Evolutionary conservation across 2,797 vertebrate genomes (phyloP), one percentile per base, ranked within the genome.

Genomic region (Pseudocheirus occidentalis): DNA sequence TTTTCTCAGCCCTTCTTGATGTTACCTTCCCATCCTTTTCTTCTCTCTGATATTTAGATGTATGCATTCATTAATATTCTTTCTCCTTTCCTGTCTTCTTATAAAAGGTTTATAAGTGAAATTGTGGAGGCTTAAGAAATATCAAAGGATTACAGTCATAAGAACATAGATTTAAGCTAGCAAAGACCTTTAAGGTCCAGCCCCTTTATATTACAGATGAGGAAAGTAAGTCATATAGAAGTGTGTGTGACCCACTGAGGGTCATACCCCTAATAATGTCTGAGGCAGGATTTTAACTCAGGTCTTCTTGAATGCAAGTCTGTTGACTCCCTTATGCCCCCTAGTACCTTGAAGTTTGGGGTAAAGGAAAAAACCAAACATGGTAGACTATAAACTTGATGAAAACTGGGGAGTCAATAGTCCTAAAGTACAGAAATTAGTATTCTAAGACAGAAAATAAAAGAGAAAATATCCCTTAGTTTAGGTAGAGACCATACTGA

Each of bases 341-440:
- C 46, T 81, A 18, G 1, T 24, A 81, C 73, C 21, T 81, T 81
- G 73, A 40, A 73, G 62, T 73, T 73, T n/a, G 34, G 16, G 16
- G 73, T 89, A 94, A 94, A 92, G 62, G 54, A 93, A 62, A 94
- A 94, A 94, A 87, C 34, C 18, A 91, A 56, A 59, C 12, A 31
- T 34, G 31, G 29, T 62, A 93, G 54, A 93, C 93, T 81, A 87
- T 73, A 95, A 93, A 90, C 13, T 40, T 46, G 91, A 13, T 52
- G 46, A 62, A 93, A 93, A 95, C 14, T 40, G 53, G 93, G 12
- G 28, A 93, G 7, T 31, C 52, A 7, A n/a, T 66, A 90, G 34
- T 66, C 52, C 12, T 11, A 57, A 58, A 90, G 91, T 93, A 7
- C 13, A 50, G 87, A 18, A 57, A 55, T 1, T 4, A 56, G 2